Evolutionary conservation across 2,888 invertebrate species (phyloP).

Genomic region (Andrena haemorrhoa): DNA sequence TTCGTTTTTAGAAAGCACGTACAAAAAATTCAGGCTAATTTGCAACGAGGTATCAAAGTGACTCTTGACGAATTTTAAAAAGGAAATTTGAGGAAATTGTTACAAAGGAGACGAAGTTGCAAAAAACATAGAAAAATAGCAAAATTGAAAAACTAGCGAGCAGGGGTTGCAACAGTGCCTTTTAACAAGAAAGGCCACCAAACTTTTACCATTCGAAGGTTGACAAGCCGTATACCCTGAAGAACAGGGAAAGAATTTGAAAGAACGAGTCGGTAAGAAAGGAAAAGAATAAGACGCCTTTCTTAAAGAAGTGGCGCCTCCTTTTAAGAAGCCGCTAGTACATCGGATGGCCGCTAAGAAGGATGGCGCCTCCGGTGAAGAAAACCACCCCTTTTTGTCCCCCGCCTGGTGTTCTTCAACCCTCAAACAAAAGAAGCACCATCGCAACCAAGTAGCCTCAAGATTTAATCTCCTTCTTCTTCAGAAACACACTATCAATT

Average conservation of each 20-base stretch:
- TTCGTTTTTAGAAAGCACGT: background rate
- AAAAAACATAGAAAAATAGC: background rate
- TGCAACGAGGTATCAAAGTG: background rate
- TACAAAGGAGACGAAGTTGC: background rate
- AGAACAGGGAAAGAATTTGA: conserved; percentile 19
- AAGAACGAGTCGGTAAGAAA: conserved; percentile 82
- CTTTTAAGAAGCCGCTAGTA: conserved; percentile 77
- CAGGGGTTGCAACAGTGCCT: background rate
- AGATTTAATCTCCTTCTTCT: background rate
- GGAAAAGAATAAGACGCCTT: conserved; percentile 81
- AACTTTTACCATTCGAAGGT: conserved; percentile 30
- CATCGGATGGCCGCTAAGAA: conserved; percentile 68
- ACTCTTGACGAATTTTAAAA: background rate
- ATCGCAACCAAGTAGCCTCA: background rate
- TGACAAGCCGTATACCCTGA: background rate
- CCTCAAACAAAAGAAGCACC: background rate
- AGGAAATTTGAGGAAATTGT: background rate
- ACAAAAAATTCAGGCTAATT: background rate
- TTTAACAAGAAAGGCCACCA: background rate
- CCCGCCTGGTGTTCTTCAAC: background rate
- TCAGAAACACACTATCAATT: background rate
- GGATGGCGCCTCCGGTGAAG: conserved; percentile 73
- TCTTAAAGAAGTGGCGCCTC: conserved; percentile 84
- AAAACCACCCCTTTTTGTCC: conserved; percentile 35
- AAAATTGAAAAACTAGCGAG: background rate